Evolutionary conservation across 2,113 vertebrate genomes (phyloP).

Genomic region (Oreamnos americanus): DNA sequence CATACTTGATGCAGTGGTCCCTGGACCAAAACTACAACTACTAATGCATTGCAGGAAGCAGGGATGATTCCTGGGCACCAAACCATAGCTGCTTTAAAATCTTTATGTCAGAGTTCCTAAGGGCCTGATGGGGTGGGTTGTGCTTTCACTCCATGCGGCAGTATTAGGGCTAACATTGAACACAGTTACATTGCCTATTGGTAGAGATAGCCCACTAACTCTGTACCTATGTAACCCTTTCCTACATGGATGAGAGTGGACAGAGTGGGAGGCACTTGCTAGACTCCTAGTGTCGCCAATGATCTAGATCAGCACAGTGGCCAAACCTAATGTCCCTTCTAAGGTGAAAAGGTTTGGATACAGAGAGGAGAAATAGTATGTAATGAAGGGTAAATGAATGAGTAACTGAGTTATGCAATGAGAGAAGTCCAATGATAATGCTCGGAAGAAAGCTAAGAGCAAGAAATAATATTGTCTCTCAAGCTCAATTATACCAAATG

Average conservation of each 20-base stretch:
- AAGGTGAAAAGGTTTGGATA: not conserved
- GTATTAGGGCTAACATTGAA: not conserved
- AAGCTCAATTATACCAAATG: not conserved
- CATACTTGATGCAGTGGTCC: not conserved
- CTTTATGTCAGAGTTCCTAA: not conserved
- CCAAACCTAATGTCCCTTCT: not conserved
- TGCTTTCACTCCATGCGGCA: not conserved
- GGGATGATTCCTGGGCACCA: not conserved
- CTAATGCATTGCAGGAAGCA: not conserved
- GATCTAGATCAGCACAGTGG: not conserved
- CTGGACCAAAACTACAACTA: not conserved
- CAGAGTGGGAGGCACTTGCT: not conserved
- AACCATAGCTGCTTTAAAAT: not conserved
- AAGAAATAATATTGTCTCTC: not conserved
- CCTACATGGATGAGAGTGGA: not conserved
- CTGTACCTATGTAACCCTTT: not conserved
- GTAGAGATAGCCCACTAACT: not conserved
- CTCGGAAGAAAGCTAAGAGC: not conserved
- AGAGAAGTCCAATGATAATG: not conserved
- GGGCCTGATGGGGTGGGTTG: not conserved
- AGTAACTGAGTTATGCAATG: not conserved
- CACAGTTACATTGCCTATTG: not conserved
- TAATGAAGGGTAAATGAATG: not conserved
- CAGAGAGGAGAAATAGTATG: not conserved
- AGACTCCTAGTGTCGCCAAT: not conserved